Evolutionary conservation across 2,797 vertebrate species (phyloP).

Genomic region (Melanitta fusca): DNA sequence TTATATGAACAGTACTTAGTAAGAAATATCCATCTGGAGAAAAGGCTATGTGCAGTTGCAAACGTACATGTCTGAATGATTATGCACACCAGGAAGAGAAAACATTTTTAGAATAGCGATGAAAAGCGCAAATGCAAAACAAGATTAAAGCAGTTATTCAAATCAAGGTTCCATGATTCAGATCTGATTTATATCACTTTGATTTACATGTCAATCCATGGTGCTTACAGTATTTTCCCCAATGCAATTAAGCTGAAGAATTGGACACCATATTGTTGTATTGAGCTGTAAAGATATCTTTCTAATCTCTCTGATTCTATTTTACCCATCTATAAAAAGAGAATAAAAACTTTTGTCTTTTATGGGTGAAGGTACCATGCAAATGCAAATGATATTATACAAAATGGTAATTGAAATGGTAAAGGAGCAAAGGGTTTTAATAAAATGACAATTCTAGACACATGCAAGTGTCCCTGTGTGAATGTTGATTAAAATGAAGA

Average conservation of each 20-base stretch:
- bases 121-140: slow-evolving; percentile 9
- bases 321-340: slow-evolving; percentile 31
- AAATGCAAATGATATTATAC: slow-evolving; percentile 52
- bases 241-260: not conserved
- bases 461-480: slow-evolving; percentile 5
- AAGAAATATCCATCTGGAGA: not conserved
- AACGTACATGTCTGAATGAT: not conserved
- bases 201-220: slow-evolving; percentile 19
- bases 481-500: slow-evolving; percentile 38
- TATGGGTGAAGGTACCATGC: slow-evolving; percentile 35
- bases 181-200: slow-evolving; percentile 28
- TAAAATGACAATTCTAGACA: slow-evolving; percentile 54
- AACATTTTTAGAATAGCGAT: slow-evolving; percentile 35
- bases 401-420: slow-evolving; percentile 52
- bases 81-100: not conserved
- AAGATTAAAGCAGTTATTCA: slow-evolving; percentile 27
- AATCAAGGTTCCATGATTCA: slow-evolving; percentile 7
- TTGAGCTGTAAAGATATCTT: slow-evolving; percentile 2
- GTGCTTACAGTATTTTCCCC: slow-evolving; percentile 8
- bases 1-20: not conserved
- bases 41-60: not conserved
- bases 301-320: slow-evolving; percentile 16
- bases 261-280: not conserved
- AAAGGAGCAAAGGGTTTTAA: slow-evolving; percentile 45
- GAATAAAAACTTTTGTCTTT: slow-evolving; percentile 45